Evolutionary conservation across 2,888 invertebrate genomes (phyloP), one percentile per base, ranked within the genome.

Genomic region (Nezara viridula): DNA sequence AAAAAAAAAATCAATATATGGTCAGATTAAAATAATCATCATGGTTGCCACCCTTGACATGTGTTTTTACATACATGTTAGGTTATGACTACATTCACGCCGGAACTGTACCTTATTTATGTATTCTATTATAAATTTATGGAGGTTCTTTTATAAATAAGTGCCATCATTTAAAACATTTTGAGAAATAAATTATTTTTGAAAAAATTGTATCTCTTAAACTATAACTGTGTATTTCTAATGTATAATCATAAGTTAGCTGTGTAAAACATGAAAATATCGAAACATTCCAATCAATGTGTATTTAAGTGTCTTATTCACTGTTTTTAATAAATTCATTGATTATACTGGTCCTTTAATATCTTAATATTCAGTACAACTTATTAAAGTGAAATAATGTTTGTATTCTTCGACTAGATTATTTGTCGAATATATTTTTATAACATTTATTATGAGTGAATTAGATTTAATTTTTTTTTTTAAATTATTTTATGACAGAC

Each of bases 271-370:
- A 19, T 73, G 21, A 32, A 73, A 37, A 32, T 73, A 73, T 73
- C 81, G 21, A 81, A 81, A 81, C 81, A 81, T 81, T 81, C 81
- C 81, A 81, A 44, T 81, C 81, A 81, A n/a, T 81, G 44, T 44
- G 44, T 81, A 81, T 44, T 81, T n/a, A n/a, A 81, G 44, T 81
- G 81, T 81, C 44, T 81, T 81, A 37, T 73, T 73, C 19, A 32
- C 6, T 73, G 6, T 73, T 73, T 60, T n/a, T 9, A 19, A 6
- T 4, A 37, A 27, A 60, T 60, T 2, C 10, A 10, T 44, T 5
- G 7, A 7, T 44, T 7, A 2, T 16, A 27, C 52, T 24, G 52
- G 52, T 52, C 24, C 55, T 55, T 55, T 2, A 73, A 37, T 37
- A 37, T 73, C 19, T 73, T 37, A 73, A 73, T 32, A 73, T 32